A percentile compares a stretch with the other conserved stretches of the same genome.
phyloP scores from a whole-genome alignment of 2,888 invertebrate genomes.

The Lithophane leautieri region DNA sequence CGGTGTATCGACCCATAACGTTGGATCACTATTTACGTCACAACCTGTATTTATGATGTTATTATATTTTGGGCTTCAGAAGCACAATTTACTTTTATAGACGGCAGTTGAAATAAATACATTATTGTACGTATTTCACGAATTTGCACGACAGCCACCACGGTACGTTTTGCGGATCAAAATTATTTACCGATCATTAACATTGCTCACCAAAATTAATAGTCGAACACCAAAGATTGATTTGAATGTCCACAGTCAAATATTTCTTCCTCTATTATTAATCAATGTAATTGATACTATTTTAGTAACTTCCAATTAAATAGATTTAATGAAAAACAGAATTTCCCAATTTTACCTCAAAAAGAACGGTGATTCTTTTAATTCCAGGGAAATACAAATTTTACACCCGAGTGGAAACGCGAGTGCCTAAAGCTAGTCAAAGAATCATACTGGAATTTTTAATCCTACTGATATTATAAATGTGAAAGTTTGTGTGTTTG shows the following conservation, averaged over 20 bases:
- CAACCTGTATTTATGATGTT: too few relatives aligned
- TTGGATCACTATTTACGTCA: too few relatives aligned
- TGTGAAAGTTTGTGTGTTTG: too few relatives aligned
- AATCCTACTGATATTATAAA: too few relatives aligned
- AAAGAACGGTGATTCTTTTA: not conserved
- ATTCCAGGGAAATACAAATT: constrained; percentile 9
- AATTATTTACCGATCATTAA: constrained; percentile 35
- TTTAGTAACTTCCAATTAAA: too few relatives aligned
- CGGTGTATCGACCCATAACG: too few relatives aligned
- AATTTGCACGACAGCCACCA: not conserved
- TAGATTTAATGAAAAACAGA: too few relatives aligned
- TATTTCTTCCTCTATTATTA: not conserved
- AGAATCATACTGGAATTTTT: constrained; percentile 19
- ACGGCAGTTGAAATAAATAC: not conserved
- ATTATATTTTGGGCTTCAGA: not conserved
- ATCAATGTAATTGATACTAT: too few relatives aligned
- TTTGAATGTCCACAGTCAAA: constrained; percentile 12
- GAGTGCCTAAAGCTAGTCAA: not conserved
- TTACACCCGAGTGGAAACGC: not conserved
- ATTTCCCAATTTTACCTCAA: not conserved
- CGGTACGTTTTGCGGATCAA: constrained; percentile 1
- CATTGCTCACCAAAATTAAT: constrained; percentile 35
- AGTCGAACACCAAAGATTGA: constrained; percentile 28
- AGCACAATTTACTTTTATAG: not conserved
- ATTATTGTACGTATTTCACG: not conserved